Base-by-base conservation (phyloP, 2,888 invertebrate species). In the Pollenia labialis region DNA sequence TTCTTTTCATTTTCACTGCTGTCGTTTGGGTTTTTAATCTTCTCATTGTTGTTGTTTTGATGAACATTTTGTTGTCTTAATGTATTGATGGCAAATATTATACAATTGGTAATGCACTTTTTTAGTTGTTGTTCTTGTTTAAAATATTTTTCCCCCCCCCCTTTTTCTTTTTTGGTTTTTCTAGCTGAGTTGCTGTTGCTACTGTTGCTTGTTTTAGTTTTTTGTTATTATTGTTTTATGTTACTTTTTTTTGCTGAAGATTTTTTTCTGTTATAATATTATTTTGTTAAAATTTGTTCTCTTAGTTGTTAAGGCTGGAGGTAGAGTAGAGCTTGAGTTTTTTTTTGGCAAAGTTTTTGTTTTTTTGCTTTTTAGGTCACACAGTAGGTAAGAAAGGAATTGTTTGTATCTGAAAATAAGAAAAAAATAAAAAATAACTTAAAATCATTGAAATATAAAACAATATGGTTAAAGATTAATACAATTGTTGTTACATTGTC, bases 51-150 rank as follows among this genome's bases (percentile, higher is more conserved):
- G 90, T 90, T 83, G 88, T 81, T 77, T 85, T 86, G 85, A 86
- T 88, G 88, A 88, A 89, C 93, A 93, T 92, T 89, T 87, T 89
- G 88, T 89, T 90, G 90, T 87, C 90, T 90, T 89, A 88, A 88
- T 88, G 90, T 92, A 93, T 91, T 91, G 91, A 92, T 92, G 93
- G 92, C 91, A 92, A 92, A 92, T 93, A 93, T 93, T 92, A 92
- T 93, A 91, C 90, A 91, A 85, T 89, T 89, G 86, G 74, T 80
- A 80, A 80, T 87, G 79, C 89, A 88, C 89, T 88, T 87, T 81
- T 82, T 81, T 64, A 64, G 69, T 58, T 79, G 85, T 60, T 79
- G 72, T 80, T 68, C 40, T 85, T 80, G 64, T 56, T 79, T 76
- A 52, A 54, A 68, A 23, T 66, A 44, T 44, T 56, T 74, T 60